Base-by-base conservation (phyloP, 1,140 invertebrate genomes). In the Drosophila mayri region DNA sequence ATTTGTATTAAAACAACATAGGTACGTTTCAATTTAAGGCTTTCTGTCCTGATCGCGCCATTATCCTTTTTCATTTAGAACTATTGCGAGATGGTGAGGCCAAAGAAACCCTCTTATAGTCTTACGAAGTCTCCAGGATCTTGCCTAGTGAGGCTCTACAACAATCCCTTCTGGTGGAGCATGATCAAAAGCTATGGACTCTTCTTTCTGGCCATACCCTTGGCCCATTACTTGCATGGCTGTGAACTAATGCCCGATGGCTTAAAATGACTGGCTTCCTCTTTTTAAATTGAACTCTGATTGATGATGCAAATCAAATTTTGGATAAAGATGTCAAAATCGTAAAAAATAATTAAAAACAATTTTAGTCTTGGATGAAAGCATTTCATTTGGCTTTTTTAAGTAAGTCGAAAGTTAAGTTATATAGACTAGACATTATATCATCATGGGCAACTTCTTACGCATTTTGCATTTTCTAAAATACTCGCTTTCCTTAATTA, bases 171-270 rank as follows among this genome's bases (percentile, higher is more conserved):
- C 25, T 73, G 63, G 41, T 84, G 76, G 76, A 50, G 40, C 46
- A 40, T 72, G 5, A 40, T 84, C 35, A 84, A 84, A 28, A 77
- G 67, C 41, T 84, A 84, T 10, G 40, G 49, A 18, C 25, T 84
- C n/a, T 84, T 84, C 22, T 28, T 64, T 9, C 6, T 68, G 28
- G 50, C 76, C 9, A 47, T 84, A 4, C 52, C 71, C 11, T 6
- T 82, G n/a, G 44, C 49, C 10, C 49, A 54, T 49, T 10, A 32
- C 14, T n/a, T 77, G 4, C 14, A 61, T 18, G 73, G 58, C 16
- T 43, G 41, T 7, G 8, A 64, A 22, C 5, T 60, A 11, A 22
- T 67, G 49, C 22, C 46, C 18, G 37, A 35, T 44, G 40, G 20
- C 3, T 16, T 3, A 7, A 20, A 9, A 43, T 32, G 28, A 52